Evolutionary conservation across 2,888 invertebrate species (phyloP).

Genomic region (Oscheius sp.): DNA sequence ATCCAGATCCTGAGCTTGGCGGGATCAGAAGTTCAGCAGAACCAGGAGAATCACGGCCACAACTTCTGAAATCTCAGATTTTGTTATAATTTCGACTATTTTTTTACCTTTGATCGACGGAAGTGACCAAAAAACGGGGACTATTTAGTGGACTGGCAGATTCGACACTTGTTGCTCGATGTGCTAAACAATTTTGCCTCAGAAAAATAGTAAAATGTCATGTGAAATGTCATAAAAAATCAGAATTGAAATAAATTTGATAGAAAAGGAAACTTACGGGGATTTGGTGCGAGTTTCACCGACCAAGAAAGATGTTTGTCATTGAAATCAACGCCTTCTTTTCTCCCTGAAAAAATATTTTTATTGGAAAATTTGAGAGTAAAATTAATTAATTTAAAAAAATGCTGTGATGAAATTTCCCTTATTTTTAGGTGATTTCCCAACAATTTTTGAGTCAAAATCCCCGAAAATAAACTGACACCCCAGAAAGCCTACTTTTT

Average conservation of each 20-base stretch:
- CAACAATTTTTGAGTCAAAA: too few species aligned
- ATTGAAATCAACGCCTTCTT: constrained; percentile 22
- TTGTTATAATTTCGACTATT: not conserved
- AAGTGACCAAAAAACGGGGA: constrained; percentile 33
- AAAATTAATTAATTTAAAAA: too few species aligned
- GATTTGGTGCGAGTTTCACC: constrained; percentile 13
- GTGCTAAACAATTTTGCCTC: not conserved
- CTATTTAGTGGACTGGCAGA: constrained; percentile 33
- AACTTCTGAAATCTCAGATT: constrained; percentile 4
- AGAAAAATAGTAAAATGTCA: too few species aligned
- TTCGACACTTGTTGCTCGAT: constrained; percentile 31
- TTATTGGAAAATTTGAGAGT: too few species aligned
- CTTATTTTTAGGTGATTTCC: too few species aligned
- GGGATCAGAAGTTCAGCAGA: constrained; percentile 11
- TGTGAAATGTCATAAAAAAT: too few species aligned
- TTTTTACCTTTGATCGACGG: constrained; percentile 26
- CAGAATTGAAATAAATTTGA: too few species aligned
- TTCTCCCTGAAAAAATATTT: constrained; percentile 28
- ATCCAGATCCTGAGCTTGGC: constrained; percentile 18
- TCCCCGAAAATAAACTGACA: too few species aligned
- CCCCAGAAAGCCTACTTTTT: too few species aligned
- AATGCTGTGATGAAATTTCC: too few species aligned
- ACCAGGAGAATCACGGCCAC: constrained; percentile 25
- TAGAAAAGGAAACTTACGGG: not conserved
- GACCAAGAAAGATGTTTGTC: constrained; percentile 39